phyloP scores from a whole-genome alignment of 2,113 vertebrate genomes.

The Numida meleagris region DNA sequence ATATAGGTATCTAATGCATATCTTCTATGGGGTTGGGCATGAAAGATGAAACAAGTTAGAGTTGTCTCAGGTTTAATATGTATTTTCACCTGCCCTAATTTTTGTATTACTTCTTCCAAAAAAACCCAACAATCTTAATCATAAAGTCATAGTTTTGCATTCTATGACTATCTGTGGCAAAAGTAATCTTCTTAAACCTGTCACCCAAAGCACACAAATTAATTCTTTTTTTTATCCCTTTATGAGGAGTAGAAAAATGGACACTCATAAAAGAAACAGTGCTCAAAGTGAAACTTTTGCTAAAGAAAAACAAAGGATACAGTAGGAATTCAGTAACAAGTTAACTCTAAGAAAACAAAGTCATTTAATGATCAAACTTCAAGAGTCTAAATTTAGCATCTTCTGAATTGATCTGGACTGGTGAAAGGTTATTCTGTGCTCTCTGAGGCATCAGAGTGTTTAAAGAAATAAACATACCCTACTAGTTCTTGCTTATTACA shows the following conservation, averaged over 20 bases:
- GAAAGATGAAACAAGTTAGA: neutral
- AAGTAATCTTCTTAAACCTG: neutral
- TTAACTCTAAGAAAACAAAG: neutral
- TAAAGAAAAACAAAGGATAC: neutral
- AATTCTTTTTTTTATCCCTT: neutral
- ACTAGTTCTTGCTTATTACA: neutral
- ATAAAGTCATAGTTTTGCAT: neutral
- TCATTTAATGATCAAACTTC: neutral
- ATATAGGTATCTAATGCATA: rapidly evolving
- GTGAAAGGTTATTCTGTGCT: neutral
- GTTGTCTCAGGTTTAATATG: neutral
- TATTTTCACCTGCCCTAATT: neutral
- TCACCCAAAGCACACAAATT: neutral
- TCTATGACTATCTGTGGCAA: neutral
- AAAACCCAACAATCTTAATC: neutral
- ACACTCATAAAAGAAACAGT: neutral
- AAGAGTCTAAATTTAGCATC: neutral
- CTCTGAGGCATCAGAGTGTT: neutral
- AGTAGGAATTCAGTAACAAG: neutral
- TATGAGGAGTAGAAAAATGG: neutral
- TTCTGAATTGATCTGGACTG: neutral
- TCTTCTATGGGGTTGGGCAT: neutral
- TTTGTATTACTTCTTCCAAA: neutral
- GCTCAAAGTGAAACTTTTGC: neutral
- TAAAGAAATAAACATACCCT: neutral